These are phyloP conservation scores for Drosophila aldrichi DNA, from an alignment of 2,888 invertebrate genomes.

Conservation along the genomic window DNA sequence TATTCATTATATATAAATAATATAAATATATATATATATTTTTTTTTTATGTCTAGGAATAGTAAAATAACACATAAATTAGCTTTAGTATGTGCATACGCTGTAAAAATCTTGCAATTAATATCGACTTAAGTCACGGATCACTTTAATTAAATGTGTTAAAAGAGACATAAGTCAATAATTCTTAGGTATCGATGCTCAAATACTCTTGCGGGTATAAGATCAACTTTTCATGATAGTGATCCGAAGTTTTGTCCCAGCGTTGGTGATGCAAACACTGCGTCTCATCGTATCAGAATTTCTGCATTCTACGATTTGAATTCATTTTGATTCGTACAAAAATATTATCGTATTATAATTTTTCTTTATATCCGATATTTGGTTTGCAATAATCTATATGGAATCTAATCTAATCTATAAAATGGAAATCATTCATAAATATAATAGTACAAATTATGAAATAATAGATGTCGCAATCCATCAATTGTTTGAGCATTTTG, in stretches of 20 bases:
- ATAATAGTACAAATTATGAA: not conserved
- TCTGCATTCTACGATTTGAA: no score
- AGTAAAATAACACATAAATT: not conserved
- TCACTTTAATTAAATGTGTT: not conserved
- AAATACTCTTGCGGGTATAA: not conserved
- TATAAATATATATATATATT: not conserved
- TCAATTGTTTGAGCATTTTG: no score
- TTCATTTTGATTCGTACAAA: no score
- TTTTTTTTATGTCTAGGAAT: not conserved
- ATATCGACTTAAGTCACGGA: not conserved
- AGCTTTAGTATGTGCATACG: not conserved
- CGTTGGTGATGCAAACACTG: no score
- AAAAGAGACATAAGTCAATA: not conserved
- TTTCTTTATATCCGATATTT: no score
- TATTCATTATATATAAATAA: not conserved
- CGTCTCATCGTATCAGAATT: no score
- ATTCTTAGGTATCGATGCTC: not conserved
- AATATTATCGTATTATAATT: no score
- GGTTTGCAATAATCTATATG: no score
- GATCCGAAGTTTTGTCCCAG: not conserved
- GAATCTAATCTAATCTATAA: no score
- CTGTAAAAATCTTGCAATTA: not conserved
- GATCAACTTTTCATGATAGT: not conserved
- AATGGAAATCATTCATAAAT: not conserved
- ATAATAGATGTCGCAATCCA: no score